Conservation (phyloP, 2,888 invertebrate species). For the Andrena flavipes region DNA sequence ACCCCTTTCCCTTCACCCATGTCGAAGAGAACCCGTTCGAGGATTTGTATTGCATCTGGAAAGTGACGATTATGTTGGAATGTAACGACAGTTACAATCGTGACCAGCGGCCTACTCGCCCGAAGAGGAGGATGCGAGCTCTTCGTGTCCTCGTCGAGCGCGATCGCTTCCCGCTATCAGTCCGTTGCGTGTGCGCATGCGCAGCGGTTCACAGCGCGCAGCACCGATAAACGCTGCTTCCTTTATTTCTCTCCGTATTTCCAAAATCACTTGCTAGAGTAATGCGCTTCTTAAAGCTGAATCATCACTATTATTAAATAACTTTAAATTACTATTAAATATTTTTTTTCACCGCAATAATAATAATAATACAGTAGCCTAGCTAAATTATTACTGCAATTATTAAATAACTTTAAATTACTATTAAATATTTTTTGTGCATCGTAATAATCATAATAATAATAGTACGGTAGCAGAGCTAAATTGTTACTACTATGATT, state of each 20-base stretch:
- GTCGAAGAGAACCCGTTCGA: slow-evolving; percentile 1
- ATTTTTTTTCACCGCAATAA: no score
- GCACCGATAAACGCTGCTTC: not conserved
- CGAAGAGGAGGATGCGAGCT: slow-evolving; percentile 21
- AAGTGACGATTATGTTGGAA: slow-evolving; percentile 42
- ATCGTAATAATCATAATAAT: no score
- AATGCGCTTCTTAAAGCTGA: no score
- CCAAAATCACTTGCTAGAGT: not conserved
- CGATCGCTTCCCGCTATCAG: slow-evolving; percentile 26
- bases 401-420: no score
- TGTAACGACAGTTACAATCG: slow-evolving; percentile 33
- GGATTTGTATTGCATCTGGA: slow-evolving; percentile 29
- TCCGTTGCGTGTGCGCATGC: slow-evolving; percentile 14
- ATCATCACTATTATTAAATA: no score
- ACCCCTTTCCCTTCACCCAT: not conserved
- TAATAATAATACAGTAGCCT: no score
- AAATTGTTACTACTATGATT: no score
- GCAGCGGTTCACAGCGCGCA: slow-evolving; percentile 6
- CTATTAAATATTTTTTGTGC: no score
- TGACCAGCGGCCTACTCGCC: not conserved
- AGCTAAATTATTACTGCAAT: no score
- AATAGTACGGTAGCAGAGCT: no score
- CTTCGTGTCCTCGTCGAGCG: not conserved
- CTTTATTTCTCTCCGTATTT: no score
- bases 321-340: no score